These are phyloP conservation scores for Perizoma affinitatum DNA, from an alignment of 2,888 invertebrate species.

Conservation along the genomic window DNA sequence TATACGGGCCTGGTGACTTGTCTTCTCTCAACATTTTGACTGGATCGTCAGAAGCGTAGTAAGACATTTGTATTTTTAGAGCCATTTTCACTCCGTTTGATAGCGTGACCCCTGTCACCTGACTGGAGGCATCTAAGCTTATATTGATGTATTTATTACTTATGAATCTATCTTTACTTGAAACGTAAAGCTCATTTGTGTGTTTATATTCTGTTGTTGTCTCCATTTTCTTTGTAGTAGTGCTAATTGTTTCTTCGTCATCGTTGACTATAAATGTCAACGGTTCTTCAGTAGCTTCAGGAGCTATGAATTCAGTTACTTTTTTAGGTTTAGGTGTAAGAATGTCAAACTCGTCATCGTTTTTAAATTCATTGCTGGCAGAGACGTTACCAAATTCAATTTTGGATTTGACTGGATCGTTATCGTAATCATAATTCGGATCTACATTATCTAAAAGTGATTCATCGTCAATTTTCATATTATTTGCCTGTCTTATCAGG, in stretches of 20 bases:
- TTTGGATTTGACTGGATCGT: constrained; percentile 4
- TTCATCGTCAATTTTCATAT: constrained; percentile 41
- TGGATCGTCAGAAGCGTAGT: constrained; percentile 88
- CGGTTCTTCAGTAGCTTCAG: neutral
- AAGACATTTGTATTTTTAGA: constrained; percentile 85
- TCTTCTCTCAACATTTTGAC: constrained; percentile 77
- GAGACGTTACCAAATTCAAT: constrained; percentile 10
- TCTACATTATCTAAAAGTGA: constrained; percentile 31
- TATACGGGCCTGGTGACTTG: constrained; percentile 93
- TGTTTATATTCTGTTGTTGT: no score
- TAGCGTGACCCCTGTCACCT: constrained; percentile 74
- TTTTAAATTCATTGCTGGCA: neutral
- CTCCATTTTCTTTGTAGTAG: constrained; percentile 1
- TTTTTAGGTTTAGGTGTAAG: constrained; percentile 9
- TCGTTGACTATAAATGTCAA: neutral
- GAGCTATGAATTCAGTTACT: neutral
- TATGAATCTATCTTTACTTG: constrained; percentile 15
- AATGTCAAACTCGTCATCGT: neutral
- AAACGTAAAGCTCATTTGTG: constrained; percentile 4
- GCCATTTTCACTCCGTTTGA: constrained; percentile 65
- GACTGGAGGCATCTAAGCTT: constrained; percentile 69
- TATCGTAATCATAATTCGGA: constrained; percentile 42
- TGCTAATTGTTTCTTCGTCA: neutral
- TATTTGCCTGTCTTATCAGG: constrained; percentile 46
- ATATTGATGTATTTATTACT: constrained; percentile 69